Conservation (phyloP, 2,113 vertebrate genomes). For the Sciurus niger region DNA sequence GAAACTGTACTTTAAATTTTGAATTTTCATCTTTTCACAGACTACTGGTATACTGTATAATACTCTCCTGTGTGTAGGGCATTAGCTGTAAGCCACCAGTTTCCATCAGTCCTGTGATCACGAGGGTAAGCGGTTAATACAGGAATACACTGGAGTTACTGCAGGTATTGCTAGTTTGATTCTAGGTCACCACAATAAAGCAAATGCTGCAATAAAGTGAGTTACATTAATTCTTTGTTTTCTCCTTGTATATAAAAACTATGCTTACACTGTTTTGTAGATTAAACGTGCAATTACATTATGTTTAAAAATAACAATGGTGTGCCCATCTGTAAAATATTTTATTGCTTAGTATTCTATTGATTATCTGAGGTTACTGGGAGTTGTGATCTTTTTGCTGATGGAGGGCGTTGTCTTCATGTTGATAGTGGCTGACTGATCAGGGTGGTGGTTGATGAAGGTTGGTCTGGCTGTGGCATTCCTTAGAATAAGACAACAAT, state of each 20-base stretch:
- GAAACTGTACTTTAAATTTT: background rate
- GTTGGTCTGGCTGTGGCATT: no score
- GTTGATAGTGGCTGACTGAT: background rate
- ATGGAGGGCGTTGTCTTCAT: background rate
- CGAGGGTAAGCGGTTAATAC: fast-evolving
- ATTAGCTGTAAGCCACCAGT: background rate
- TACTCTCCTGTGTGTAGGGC: background rate
- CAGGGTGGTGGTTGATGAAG: no score
- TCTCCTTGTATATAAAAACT: background rate
- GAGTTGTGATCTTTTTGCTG: background rate
- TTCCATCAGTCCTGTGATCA: background rate
- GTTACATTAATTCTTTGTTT: background rate
- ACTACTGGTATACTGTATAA: background rate
- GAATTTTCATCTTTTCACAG: background rate
- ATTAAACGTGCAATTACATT: background rate
- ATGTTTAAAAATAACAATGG: background rate
- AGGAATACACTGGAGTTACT: background rate
- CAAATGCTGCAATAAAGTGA: background rate
- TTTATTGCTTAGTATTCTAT: background rate
- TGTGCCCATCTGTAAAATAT: background rate
- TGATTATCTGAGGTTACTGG: background rate
- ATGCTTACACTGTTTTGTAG: background rate
- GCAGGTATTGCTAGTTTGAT: background rate
- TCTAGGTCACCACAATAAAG: background rate
- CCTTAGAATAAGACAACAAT: no score